A percentile compares a stretch with the other conserved stretches of the same genome.
These are phyloP conservation scores for Cheilosia grossa DNA, from an alignment of 2,888 invertebrate species.

Conservation along the genomic window DNA sequence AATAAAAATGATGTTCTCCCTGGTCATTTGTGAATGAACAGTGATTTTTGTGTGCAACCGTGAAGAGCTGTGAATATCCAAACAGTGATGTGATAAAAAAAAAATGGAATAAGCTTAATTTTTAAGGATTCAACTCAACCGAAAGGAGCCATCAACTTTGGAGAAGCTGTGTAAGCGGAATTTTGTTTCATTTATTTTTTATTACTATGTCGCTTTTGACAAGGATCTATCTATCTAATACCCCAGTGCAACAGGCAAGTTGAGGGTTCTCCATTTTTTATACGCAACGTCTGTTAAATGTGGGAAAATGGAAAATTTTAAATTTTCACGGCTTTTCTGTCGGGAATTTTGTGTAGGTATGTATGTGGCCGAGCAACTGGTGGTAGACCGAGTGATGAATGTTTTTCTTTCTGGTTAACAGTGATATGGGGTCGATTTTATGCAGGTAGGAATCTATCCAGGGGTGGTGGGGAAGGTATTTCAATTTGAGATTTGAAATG, in stretches of 20 bases:
- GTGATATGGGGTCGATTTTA: not conserved
- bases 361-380: slow-evolving; percentile 57
- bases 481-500: not conserved
- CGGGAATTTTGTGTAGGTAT: slow-evolving; percentile 6
- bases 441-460: not conserved
- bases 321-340: slow-evolving; percentile 9
- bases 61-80: not conserved
- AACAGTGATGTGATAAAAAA: slow-evolving; percentile 13
- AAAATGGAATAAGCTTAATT: slow-evolving; percentile 18
- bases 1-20: slow-evolving; percentile 8
- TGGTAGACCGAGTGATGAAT: slow-evolving; percentile 29
- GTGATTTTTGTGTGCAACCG: slow-evolving; percentile 26
- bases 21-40: slow-evolving; percentile 26
- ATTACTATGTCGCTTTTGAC: not conserved
- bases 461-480: slow-evolving; percentile 3
- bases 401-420: not conserved
- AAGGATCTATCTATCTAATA: slow-evolving; percentile 6
- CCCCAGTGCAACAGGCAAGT: slow-evolving; percentile 57
- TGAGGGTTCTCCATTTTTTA: not conserved
- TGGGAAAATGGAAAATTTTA: not conserved
- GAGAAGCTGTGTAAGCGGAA: not conserved
- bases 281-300: not conserved
- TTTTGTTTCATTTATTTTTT: not conserved
- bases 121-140: not conserved
- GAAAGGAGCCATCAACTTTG: not conserved